Evolutionary conservation across 2,797 vertebrate species (phyloP), one percentile per base, ranked within the genome.

Genomic region (Mareca penelope): DNA sequence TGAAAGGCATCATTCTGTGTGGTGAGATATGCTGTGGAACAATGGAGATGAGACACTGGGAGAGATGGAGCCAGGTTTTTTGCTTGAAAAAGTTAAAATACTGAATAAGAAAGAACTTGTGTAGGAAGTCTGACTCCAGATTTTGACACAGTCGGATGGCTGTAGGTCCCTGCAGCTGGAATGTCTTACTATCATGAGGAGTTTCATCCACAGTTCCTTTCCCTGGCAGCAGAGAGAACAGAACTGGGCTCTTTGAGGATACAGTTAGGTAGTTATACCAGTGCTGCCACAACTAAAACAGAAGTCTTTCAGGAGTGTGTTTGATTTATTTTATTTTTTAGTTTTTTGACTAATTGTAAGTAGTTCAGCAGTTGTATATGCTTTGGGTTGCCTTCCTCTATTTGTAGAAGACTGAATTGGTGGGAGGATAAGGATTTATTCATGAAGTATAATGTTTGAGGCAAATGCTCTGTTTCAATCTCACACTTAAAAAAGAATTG

Each of bases 341-440:
- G n/a, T 94, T 88, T 88, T 93, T 89, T 87, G 68, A 72, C 29
- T 80, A 56, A 73, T 59, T 89, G 35, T 90, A 89, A 89, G 59
- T 31, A 65, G 40, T 40, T 64, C 17, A 24, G 24, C 81, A 42
- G 86, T 93, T 90, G 37, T 75, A 13, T 85, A 31, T 0, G 13
- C 37, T 53, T 85, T 82, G 37, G 61, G 15, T 85, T 87, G 31
- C 46, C 78, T 87, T 90, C n/a, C 57, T 95, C 18, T 89, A 8
- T 80, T 95, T 92, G 80, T 78, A 88, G 48, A 77, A 64, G 52
- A 68, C 52, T 72, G 53, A 84, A 79, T 91, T 90, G 60, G 60
- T 82, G 53, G 48, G 72, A 86, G 42, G 85, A 77, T 60, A 84
- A 73, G 77, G 85, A 72, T 75, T 85, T 1, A 18, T 88, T 29